These are phyloP conservation scores for Steatocranus sp. DNA, from an alignment of 2,797 vertebrate genomes.

Conservation along the genomic window DNA sequence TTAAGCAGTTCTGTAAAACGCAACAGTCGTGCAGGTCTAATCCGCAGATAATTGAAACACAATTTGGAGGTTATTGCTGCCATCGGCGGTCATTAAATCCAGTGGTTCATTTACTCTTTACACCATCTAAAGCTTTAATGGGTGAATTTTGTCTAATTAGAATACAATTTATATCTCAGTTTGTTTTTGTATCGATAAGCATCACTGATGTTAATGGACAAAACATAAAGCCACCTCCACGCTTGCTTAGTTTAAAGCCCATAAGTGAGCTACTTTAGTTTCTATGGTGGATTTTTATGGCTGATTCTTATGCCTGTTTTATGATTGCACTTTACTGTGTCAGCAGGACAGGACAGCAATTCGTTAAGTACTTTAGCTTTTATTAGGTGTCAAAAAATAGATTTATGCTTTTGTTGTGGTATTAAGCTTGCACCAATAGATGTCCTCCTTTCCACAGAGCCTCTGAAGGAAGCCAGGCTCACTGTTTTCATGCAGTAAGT, in stretches of 20 bases:
- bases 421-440: conserved; percentile 29
- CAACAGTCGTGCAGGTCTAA: fast-evolving
- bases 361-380: not conserved
- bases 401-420: conserved; percentile 3
- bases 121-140: not conserved
- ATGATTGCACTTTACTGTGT: not conserved
- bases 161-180: not conserved
- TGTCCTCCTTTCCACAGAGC: conserved; percentile 35
- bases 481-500: not conserved
- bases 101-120: not conserved
- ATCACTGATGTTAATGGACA: not conserved
- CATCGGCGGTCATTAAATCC: not conserved
- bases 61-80: not conserved
- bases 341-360: not conserved
- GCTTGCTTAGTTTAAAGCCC: not conserved
- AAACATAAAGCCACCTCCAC: not conserved
- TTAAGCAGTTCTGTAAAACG: not conserved
- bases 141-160: not conserved
- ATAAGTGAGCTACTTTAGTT: not conserved
- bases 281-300: not conserved
- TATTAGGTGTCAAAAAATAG: not conserved
- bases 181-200: not conserved
- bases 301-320: not conserved
- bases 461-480: not conserved
- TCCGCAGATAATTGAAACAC: not conserved